phyloP scores from a whole-genome alignment of 2,888 invertebrate genomes.

The Neoaliturus tenellus region DNA sequence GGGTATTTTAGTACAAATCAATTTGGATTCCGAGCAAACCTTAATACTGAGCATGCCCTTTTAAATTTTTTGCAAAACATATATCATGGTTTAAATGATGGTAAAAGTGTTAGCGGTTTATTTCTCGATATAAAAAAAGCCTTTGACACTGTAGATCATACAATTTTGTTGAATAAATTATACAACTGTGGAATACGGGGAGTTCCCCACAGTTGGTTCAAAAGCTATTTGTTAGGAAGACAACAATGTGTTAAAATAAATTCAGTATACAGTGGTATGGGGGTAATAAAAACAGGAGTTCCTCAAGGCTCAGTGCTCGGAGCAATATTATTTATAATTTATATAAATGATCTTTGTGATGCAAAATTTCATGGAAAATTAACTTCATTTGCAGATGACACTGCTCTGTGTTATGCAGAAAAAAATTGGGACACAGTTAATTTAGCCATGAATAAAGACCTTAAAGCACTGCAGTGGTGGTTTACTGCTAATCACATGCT shows the following conservation, averaged over 20 bases:
- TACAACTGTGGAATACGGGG: constrained; percentile 57
- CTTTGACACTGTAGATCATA: constrained; percentile 52
- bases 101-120: neutral
- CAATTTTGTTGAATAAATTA: constrained; percentile 27
- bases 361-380: constrained; percentile 50
- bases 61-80: neutral
- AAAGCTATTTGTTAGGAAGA: constrained; percentile 58
- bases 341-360: constrained; percentile 60
- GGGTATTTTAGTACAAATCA: constrained; percentile 35
- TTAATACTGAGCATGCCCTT: constrained; percentile 38
- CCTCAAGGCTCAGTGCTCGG: constrained; percentile 60
- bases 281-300: constrained; percentile 51
- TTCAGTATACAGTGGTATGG: constrained; percentile 21
- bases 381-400: constrained; percentile 54
- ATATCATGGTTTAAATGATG: constrained; percentile 21
- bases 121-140: constrained; percentile 52
- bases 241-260: constrained; percentile 57
- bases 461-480: constrained; percentile 11
- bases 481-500: constrained; percentile 29
- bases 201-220: constrained; percentile 47
- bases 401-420: constrained; percentile 1
- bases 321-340: constrained; percentile 60
- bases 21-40: constrained; percentile 8
- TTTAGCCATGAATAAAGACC: neutral
- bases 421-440: neutral